phyloP scores from a whole-genome alignment of 2,888 invertebrate genomes.

The Adineta ricciae region DNA sequence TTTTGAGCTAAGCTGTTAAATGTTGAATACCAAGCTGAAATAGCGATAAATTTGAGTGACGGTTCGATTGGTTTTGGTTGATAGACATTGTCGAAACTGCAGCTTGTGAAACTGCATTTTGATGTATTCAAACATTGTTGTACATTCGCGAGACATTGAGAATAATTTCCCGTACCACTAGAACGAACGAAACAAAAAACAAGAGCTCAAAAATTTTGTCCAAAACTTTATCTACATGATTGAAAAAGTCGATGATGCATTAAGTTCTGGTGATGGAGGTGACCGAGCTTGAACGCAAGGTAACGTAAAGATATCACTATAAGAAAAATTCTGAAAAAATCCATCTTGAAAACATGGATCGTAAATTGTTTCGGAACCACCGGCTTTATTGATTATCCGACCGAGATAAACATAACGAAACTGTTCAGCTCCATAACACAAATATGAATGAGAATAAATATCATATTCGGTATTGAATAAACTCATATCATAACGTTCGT shows the following conservation, averaged over 20 bases:
- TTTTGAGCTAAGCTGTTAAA: not conserved
- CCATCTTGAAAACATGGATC: not conserved
- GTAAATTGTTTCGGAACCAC: not conserved
- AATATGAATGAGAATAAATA: not conserved
- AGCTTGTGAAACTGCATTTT: not conserved
- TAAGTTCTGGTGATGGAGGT: no score
- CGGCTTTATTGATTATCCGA: not conserved
- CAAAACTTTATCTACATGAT: no score
- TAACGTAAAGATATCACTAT: no score
- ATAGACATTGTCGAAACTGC: not conserved
- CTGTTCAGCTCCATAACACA: not conserved
- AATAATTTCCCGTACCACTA: not conserved
- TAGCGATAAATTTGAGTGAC: not conserved
- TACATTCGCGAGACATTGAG: not conserved
- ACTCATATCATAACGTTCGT: not conserved
- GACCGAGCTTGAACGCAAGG: no score
- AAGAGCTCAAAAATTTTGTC: no score
- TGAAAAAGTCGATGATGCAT: not conserved
- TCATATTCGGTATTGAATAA: not conserved
- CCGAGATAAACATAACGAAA: not conserved
- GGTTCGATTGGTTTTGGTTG: not conserved
- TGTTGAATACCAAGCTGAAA: not conserved
- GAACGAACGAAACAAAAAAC: not conserved
- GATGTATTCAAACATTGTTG: not conserved
- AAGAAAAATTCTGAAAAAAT: no score